Percentiles rank a stretch among this genome's conserved stretches.
phyloP scores from a whole-genome alignment of 2,797 vertebrate genomes.

The Anisognathus igniventris region DNA sequence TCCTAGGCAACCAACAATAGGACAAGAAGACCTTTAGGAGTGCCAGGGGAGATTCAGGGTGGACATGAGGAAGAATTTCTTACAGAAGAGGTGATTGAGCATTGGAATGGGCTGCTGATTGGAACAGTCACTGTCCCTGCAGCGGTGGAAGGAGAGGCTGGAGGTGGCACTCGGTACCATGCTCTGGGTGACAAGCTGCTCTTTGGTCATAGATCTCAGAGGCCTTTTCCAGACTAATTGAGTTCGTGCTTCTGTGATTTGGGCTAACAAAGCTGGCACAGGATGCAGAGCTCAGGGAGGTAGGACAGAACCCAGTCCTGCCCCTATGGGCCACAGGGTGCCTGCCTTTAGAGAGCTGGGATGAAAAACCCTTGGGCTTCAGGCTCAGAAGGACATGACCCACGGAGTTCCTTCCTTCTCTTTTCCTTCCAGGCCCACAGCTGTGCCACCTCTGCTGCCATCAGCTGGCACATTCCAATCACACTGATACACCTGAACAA shows the following conservation, averaged over 20 bases:
- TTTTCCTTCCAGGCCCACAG: neutral
- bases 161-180: neutral
- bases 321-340: fast-evolving
- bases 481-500: neutral
- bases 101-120: neutral
- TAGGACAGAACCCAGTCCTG: fast-evolving
- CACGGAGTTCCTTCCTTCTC: neutral
- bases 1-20: neutral
- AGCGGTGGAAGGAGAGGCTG: neutral
- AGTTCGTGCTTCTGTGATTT: neutral
- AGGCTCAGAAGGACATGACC: neutral
- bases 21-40: too few species aligned
- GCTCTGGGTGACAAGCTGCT: too few species aligned
- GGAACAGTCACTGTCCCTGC: neutral
- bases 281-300: neutral
- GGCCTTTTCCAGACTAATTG: too few species aligned
- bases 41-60: neutral
- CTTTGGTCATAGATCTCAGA: fast-evolving
- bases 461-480: neutral
- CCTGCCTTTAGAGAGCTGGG: neutral
- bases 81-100: fast-evolving
- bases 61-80: neutral
- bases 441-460: neutral
- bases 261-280: neutral
- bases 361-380: neutral